Conservation (phyloP, 2,113 vertebrate species). For the Phalacrocorax carbo region DNA sequence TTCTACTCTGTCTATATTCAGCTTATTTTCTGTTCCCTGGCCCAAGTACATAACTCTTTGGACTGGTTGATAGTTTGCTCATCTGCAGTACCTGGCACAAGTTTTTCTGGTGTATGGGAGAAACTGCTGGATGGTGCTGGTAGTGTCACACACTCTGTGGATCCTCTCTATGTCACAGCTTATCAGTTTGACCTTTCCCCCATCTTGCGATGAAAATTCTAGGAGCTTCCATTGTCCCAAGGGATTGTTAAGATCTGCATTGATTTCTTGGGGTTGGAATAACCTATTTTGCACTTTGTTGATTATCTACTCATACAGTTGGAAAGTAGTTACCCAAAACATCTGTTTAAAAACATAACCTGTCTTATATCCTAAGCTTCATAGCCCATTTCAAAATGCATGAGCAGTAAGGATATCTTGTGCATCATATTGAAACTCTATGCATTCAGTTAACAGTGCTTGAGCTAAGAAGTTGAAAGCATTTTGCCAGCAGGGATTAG, state of each 20-base stretch:
- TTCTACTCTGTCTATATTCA: not conserved
- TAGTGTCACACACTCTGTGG: not conserved
- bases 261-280: not conserved
- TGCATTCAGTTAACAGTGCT: not conserved
- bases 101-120: not conserved
- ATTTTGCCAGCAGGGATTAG: not conserved
- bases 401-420: not conserved
- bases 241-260: not conserved
- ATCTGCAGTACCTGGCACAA: not conserved
- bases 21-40: not conserved
- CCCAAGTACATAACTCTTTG: not conserved
- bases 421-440: not conserved
- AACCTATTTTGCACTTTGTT: not conserved
- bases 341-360: not conserved
- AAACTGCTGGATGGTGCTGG: not conserved
- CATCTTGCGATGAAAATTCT: not conserved
- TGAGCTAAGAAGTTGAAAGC: not conserved
- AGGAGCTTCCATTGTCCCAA: not conserved
- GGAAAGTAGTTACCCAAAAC: not conserved
- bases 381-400: not conserved
- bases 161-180: not conserved
- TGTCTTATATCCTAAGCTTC: not conserved
- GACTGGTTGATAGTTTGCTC: not conserved
- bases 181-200: not conserved
- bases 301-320: not conserved